A percentile compares a stretch with the other conserved stretches of the same genome.
These are phyloP conservation scores for Amphipyra berbera DNA, from an alignment of 2,888 invertebrate species.

Conservation along the genomic window DNA sequence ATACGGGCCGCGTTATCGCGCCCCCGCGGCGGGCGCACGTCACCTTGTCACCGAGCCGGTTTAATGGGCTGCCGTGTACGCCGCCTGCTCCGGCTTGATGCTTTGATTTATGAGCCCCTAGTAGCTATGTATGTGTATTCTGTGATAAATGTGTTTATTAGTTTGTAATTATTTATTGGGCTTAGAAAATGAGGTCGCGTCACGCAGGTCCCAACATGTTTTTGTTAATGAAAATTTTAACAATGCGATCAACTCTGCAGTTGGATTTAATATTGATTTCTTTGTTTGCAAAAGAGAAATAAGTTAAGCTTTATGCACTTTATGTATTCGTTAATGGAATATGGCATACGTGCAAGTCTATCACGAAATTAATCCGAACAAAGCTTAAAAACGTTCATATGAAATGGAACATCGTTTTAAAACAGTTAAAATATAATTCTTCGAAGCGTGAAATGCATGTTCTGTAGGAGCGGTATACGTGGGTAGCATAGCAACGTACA, in stretches of 20 bases:
- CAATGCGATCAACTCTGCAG: not conserved
- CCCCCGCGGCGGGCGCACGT: constrained; percentile 80
- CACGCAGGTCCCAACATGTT: not conserved
- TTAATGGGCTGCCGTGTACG: constrained; percentile 85
- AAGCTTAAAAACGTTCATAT: constrained; percentile 9
- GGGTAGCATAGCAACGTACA: constrained; percentile 58
- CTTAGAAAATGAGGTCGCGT: constrained; percentile 27
- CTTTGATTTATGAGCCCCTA: constrained; percentile 70
- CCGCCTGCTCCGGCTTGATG: constrained; percentile 74
- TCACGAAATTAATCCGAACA: not conserved
- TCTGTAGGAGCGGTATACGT: constrained; percentile 54
- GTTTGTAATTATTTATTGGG: constrained; percentile 52
- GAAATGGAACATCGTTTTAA: constrained; percentile 38
- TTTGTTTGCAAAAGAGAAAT: not conserved
- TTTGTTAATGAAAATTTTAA: not conserved
- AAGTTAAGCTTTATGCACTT: not conserved
- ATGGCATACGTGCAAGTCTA: not conserved
- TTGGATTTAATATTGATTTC: no score
- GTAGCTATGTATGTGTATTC: constrained; percentile 51
- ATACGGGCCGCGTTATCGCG: constrained; percentile 84
- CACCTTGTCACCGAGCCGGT: constrained; percentile 88
- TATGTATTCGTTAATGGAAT: not conserved
- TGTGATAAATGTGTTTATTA: constrained; percentile 60
- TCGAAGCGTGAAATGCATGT: constrained; percentile 62
- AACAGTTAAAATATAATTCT: constrained; percentile 56